Conservation (phyloP, 1,140 invertebrate genomes). For the Phortica variegata region DNA sequence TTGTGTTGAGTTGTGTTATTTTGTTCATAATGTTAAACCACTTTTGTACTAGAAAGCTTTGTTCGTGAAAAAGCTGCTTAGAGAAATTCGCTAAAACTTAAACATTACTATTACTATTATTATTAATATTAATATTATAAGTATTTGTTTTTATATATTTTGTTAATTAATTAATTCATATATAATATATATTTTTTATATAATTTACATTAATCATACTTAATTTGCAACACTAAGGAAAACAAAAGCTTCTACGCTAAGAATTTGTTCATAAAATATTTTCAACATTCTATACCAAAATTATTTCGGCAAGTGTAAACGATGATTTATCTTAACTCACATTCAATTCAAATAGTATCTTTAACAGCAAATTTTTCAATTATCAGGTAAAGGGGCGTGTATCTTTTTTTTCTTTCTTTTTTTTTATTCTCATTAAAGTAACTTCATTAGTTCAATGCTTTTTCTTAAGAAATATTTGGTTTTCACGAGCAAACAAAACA, state of each 20-base stretch:
- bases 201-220: slow-evolving; percentile 26
- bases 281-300: slow-evolving; percentile 21
- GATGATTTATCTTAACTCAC: no score
- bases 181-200: slow-evolving; percentile 24
- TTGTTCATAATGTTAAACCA: neutral
- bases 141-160: slow-evolving; percentile 29
- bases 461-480: slow-evolving; percentile 54
- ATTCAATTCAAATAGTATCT: slow-evolving; percentile 9
- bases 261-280: slow-evolving; percentile 29
- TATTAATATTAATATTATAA: slow-evolving; percentile 24
- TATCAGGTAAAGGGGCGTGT: slow-evolving; percentile 46
- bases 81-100: slow-evolving; percentile 51
- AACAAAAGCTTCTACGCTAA: slow-evolving; percentile 30
- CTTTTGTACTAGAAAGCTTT: slow-evolving; percentile 49
- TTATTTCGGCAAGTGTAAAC: slow-evolving; percentile 1
- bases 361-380: slow-evolving; percentile 53
- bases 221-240: slow-evolving; percentile 16
- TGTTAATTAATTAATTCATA: slow-evolving; percentile 41
- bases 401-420: no score
- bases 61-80: slow-evolving; percentile 31
- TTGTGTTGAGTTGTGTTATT: slow-evolving; percentile 12
- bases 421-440: no score
- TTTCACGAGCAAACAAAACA: slow-evolving; percentile 50
- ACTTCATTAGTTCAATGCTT: slow-evolving; percentile 36
- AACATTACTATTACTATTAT: slow-evolving; percentile 17